Percentiles rank a stretch among this genome's conserved stretches.
phyloP scores from a whole-genome alignment of 1,140 invertebrate species.

The Catajapyx aquilonaris region DNA sequence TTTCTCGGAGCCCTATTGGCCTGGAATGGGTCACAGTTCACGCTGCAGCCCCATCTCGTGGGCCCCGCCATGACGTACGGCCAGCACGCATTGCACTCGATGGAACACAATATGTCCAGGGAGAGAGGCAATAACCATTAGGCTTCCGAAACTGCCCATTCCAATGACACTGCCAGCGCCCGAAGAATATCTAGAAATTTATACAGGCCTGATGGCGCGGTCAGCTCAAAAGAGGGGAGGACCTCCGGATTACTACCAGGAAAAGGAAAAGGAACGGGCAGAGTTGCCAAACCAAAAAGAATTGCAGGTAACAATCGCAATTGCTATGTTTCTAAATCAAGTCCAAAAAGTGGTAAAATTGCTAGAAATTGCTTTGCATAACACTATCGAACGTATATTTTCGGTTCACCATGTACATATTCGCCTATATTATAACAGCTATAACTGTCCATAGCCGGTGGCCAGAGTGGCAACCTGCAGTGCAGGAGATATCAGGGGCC shows the following conservation, averaged over 20 bases:
- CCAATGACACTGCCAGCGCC: conserved; percentile 32
- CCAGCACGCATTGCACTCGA: conserved; percentile 34
- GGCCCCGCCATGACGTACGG: conserved; percentile 28
- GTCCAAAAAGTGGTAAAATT: too few relatives aligned
- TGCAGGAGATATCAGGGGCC: too few relatives aligned
- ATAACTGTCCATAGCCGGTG: too few relatives aligned
- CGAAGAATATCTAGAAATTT: conserved; percentile 35
- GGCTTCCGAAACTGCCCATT: conserved; percentile 34
- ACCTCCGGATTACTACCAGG: conserved; percentile 5
- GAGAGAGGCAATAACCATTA: conserved; percentile 39
- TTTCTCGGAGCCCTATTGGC: conserved; percentile 1
- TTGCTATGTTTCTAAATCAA: too few relatives aligned
- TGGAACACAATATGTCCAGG: conserved; percentile 37
- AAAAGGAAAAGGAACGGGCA: conserved; percentile 1
- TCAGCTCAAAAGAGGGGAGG: conserved; percentile 1
- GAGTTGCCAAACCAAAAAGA: too few relatives aligned
- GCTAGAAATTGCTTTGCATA: too few relatives aligned
- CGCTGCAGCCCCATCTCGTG: conserved; percentile 15
- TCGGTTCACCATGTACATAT: too few relatives aligned
- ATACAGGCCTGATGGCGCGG: conserved; percentile 16
- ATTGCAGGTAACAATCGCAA: too few relatives aligned
- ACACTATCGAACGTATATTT: too few relatives aligned
- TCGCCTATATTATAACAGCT: too few relatives aligned
- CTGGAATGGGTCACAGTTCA: conserved; percentile 3
- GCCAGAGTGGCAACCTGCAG: too few relatives aligned